Base-by-base conservation (phyloP, 2,888 invertebrate genomes). In the Uloborus plumipes region DNA sequence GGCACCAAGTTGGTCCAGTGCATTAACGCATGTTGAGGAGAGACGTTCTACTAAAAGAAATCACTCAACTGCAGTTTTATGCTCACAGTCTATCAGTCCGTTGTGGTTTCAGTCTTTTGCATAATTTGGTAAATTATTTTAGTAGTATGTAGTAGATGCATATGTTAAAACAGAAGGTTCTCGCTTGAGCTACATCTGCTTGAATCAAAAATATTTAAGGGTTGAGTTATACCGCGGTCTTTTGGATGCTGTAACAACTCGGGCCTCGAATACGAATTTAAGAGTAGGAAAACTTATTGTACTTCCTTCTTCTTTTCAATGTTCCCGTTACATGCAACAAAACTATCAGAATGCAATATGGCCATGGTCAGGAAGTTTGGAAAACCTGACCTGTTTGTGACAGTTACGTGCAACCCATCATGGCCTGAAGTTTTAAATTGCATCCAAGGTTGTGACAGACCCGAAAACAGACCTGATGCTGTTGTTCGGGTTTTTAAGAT, bases 331-430 rank as follows among this genome's bases (percentile, higher is more conserved):
- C 70, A 87, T 88, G 88, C 84, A 87, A 49, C 87, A 89, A 86
- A 86, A 87, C 26, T 88, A 87, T 85, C 88, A 90, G 84, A 89
- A 90, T 87, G 88, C 89, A 0, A n/a, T n/a, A 89, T 90, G 89
- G 86, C 89, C 9, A 88, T 89, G 64, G 90, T 90, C 6, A 50
- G 87, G 53, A 88, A 88, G 81, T 88, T 85, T 87, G 90, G 90
- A 4, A 88, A 88, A 78, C 89, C 90, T 26, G 88, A 89, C 85
- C 85, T 89, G n/a, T 90, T 90, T 85, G 85, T 90, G 13, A 90
- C 89, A n/a, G 87, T 89, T 85, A 90, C 90, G 1, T 89, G 89
- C 82, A 90, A 90, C 86, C 89, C 89, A 2, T 88, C 87, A 74
- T 90, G 89, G 89, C 79, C 71, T 20, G 89, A 90, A 86, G 89